Evolutionary conservation across 2,797 vertebrate genomes (phyloP).

Genomic region (Xenops minutus): DNA sequence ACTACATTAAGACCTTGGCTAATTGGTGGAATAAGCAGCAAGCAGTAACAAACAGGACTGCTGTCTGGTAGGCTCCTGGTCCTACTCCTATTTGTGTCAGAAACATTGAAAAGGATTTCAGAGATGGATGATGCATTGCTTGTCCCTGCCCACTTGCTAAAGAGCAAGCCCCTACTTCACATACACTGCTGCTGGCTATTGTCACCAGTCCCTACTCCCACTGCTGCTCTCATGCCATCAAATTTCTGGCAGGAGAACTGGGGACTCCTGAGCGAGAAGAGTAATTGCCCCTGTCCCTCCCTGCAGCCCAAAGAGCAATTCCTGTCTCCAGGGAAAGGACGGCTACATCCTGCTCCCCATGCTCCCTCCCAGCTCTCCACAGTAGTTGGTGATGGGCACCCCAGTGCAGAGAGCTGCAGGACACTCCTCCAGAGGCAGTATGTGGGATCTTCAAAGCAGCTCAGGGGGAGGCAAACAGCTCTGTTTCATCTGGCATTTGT

Average conservation of each 20-base stretch:
- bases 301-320: neutral
- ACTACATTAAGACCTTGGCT: neutral
- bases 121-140: neutral
- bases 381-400: fast-evolving
- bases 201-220: neutral
- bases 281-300: neutral
- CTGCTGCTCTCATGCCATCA: fast-evolving
- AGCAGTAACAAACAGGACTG: neutral
- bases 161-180: neutral
- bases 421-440: fast-evolving
- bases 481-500: neutral
- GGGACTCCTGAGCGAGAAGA: fast-evolving
- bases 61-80: neutral
- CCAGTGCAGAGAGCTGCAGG: fast-evolving
- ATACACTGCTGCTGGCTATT: neutral
- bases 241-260: neutral
- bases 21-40: neutral
- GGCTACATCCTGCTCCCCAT: fast-evolving
- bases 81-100: neutral
- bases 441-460: neutral
- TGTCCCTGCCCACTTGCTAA: neutral
- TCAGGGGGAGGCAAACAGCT: neutral
- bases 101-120: fast-evolving
- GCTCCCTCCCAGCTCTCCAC: neutral
- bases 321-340: neutral